Evolutionary conservation across 2,888 invertebrate genomes (phyloP).

Genomic region (Lasiommata megera): DNA sequence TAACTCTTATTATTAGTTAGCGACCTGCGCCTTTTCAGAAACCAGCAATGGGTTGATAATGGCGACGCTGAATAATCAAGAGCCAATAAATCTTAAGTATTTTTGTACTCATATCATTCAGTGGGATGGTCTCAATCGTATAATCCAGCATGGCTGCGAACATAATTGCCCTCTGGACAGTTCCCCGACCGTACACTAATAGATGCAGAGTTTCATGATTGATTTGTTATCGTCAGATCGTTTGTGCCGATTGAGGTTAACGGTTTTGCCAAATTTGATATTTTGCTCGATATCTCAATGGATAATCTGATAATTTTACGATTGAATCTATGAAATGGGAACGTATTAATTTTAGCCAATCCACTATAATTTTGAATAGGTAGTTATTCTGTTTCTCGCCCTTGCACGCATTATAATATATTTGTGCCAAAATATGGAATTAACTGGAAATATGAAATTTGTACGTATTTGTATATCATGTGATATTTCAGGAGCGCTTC

Average conservation of each 20-base stretch:
- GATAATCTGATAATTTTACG: constrained; percentile 14
- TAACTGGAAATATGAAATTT: too few relatives aligned
- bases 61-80: too few relatives aligned
- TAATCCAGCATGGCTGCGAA: constrained; percentile 11
- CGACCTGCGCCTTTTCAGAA: too few relatives aligned
- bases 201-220: constrained; percentile 31
- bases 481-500: too few relatives aligned
- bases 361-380: neutral
- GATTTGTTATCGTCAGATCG: constrained; percentile 33
- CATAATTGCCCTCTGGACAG: constrained; percentile 24
- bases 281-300: constrained; percentile 24
- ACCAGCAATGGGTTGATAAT: too few relatives aligned
- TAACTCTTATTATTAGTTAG: too few relatives aligned
- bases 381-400: neutral
- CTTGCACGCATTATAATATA: neutral
- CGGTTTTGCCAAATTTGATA: constrained; percentile 29
- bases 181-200: constrained; percentile 26
- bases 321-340: constrained; percentile 6
- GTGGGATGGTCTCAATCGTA: constrained; percentile 14
- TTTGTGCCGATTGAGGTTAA: constrained; percentile 27
- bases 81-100: too few relatives aligned
- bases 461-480: too few relatives aligned
- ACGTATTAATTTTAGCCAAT: neutral
- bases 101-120: constrained; percentile 13
- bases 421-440: too few relatives aligned